Evolutionary conservation across 35 echinoderm and acorn worm genomes (phyloP), one percentile per base, ranked within the genome.

Genomic region (Apostichopus parvimensis): DNA sequence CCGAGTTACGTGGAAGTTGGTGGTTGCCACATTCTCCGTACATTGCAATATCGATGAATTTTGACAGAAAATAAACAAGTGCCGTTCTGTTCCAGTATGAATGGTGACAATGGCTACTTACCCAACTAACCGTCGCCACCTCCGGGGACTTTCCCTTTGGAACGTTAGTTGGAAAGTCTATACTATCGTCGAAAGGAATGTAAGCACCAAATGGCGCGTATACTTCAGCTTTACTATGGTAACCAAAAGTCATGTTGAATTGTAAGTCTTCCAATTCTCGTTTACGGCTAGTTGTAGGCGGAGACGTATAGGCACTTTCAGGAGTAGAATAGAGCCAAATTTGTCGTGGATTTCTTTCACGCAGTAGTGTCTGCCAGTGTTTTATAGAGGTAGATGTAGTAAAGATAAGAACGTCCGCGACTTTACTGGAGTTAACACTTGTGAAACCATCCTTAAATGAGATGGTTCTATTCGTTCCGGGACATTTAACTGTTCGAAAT

Each of bases 11-110:
- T 25, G 24, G 24, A 25, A 25, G 0, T 25, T 25, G 0, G 24
- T 25, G 24, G 83, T 88, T 25, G 53, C 85, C 94, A 88, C 94
- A 95, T 7, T 25, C 22, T 6, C 91, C 79, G 24, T 89, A 95
- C 14, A 82, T 88, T 11, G 90, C 91, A 0, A 95, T 66, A 1
- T 66, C 45, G 1, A 95, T 53, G 13, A 71, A 80, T 2, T 88
- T 88, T 56, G 55, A 53, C 6, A 95, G 57, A 75, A 66, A 70
- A 8, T 80, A n/a, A 10, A 95, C 85, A 58, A 95, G 89, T 34
- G 6, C 24, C 6, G 56, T 79, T 23, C 91, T 92, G 6, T 84
- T 66, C 94, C 94, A 95, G 13, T 56, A 56, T 34, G 77, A 80
- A 14, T 56, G 5, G 24, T 61, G n/a, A 25, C 91, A 95, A 53